phyloP scores from a whole-genome alignment of 2,888 invertebrate species.

The Tricholauxania praeusta region DNA sequence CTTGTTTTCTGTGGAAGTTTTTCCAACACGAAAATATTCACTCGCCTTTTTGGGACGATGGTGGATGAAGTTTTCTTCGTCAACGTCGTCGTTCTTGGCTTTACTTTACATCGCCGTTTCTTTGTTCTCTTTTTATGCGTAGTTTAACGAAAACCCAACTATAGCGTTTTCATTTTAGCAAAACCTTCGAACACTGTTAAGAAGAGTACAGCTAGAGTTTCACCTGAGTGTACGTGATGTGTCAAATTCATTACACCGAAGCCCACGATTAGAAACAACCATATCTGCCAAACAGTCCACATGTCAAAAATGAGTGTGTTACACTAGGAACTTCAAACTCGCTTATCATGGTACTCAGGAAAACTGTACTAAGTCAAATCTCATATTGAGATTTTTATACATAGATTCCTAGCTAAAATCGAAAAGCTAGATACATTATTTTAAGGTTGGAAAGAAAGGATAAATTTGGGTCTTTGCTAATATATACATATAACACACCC shows the following conservation, averaged over 20 bases:
- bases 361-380: too few relatives aligned
- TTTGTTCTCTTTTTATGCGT: slow-evolving; percentile 2
- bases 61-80: slow-evolving; percentile 30
- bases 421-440: too few relatives aligned
- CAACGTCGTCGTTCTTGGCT: slow-evolving; percentile 18
- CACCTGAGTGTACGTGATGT: slow-evolving; percentile 34
- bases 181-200: background rate
- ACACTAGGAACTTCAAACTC: too few relatives aligned
- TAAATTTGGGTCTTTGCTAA: too few relatives aligned
- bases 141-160: slow-evolving; percentile 18
- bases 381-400: too few relatives aligned
- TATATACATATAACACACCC: too few relatives aligned
- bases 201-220: slow-evolving; percentile 29
- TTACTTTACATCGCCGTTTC: slow-evolving; percentile 9
- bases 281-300: too few relatives aligned
- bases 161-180: background rate
- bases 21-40: slow-evolving; percentile 41
- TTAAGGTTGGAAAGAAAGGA: too few relatives aligned
- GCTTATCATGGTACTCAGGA: too few relatives aligned
- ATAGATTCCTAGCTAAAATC: too few relatives aligned
- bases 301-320: too few relatives aligned
- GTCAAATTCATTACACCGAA: slow-evolving; percentile 26
- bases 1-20: slow-evolving; percentile 35
- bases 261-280: background rate
- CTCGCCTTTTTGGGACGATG: slow-evolving; percentile 39